phyloP scores from a whole-genome alignment of 1,140 invertebrate genomes.

The Euura saliciscinereae region DNA sequence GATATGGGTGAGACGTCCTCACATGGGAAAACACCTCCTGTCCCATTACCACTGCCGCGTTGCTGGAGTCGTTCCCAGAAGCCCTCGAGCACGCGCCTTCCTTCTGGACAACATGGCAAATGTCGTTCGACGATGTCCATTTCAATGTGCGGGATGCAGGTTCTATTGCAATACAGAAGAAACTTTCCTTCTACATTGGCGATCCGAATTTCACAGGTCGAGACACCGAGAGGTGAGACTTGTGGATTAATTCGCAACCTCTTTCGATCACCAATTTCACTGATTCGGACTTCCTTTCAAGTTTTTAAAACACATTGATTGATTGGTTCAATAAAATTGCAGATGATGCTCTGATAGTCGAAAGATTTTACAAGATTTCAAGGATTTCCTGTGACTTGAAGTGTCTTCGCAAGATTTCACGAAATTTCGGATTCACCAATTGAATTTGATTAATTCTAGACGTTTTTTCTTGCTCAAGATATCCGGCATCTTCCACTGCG shows the following conservation, averaged over 20 bases:
- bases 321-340: neutral
- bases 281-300: too few relatives aligned
- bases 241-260: neutral
- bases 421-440: too few relatives aligned
- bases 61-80: conserved; percentile 58
- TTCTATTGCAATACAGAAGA: conserved; percentile 83
- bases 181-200: conserved; percentile 78
- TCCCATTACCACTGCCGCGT: conserved; percentile 82
- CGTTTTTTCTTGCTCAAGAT: conserved; percentile 23
- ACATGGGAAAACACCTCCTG: conserved; percentile 83
- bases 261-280: too few relatives aligned
- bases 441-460: neutral
- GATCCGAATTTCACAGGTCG: conserved; percentile 65
- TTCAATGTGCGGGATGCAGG: conserved; percentile 81
- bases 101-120: conserved; percentile 78
- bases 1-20: conserved; percentile 67
- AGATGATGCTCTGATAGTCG: neutral
- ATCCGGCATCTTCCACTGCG: conserved; percentile 73
- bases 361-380: neutral
- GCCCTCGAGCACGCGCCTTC: conserved; percentile 61
- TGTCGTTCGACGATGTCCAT: conserved; percentile 80
- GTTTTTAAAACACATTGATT: neutral
- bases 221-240: conserved; percentile 56
- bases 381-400: too few relatives aligned
- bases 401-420: too few relatives aligned